A percentile compares a stretch with the other conserved stretches of the same genome.
phyloP scores from a whole-genome alignment of 2,888 invertebrate genomes.

The Ophioninae sp. region DNA sequence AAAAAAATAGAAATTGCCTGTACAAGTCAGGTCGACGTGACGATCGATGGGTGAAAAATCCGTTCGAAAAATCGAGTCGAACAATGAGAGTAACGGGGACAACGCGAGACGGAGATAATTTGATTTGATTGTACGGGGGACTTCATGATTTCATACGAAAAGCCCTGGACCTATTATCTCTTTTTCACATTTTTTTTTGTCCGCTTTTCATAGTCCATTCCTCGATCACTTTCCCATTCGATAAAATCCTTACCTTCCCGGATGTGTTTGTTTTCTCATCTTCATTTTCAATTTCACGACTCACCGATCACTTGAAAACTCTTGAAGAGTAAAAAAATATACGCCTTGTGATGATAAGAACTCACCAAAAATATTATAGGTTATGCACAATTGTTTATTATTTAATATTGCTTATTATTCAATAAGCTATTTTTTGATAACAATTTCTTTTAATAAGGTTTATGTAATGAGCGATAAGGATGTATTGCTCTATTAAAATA shows the following conservation, averaged over 20 bases:
- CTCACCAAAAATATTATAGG: no score
- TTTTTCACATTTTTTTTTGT: neutral
- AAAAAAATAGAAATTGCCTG: constrained; percentile 34
- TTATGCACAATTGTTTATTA: no score
- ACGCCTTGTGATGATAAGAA: no score
- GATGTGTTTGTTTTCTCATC: neutral
- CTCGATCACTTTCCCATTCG: neutral
- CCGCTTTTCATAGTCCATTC: neutral
- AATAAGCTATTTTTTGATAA: no score
- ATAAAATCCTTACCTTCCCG: neutral
- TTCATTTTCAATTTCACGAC: constrained; percentile 5
- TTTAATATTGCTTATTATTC: no score
- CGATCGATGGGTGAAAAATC: constrained; percentile 50
- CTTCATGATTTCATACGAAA: constrained; percentile 8
- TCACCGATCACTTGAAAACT: no score
- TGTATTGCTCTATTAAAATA: no score
- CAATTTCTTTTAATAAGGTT: no score
- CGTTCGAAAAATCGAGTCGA: constrained; percentile 49
- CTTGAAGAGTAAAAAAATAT: no score
- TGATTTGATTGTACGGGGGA: constrained; percentile 38
- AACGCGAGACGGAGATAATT: constrained; percentile 9
- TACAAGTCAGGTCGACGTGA: constrained; percentile 19
- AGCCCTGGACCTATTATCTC: neutral
- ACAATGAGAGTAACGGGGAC: constrained; percentile 18
- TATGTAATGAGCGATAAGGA: no score